phyloP scores from a whole-genome alignment of 2,113 vertebrate genomes.

The Grallaria varia region DNA sequence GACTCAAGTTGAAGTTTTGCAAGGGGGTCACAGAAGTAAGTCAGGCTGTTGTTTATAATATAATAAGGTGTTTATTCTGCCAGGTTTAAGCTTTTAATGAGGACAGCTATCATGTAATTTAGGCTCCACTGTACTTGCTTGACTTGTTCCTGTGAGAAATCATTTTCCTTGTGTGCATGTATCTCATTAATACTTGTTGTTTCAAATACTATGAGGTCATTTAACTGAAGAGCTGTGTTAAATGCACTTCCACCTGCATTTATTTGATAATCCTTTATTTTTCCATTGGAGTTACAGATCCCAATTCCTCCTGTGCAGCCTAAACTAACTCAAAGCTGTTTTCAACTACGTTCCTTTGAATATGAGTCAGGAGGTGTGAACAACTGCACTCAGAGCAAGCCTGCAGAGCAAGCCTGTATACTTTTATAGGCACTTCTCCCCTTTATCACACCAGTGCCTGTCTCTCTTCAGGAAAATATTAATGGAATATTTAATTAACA shows the following conservation, averaged over 20 bases:
- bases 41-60: neutral
- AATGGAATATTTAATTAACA: neutral
- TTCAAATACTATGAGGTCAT: neutral
- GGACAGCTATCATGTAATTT: slow-evolving; percentile 24
- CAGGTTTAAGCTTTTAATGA: slow-evolving; percentile 4
- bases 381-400: neutral
- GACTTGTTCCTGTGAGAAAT: slow-evolving; percentile 33
- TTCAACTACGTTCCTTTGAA: neutral
- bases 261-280: neutral
- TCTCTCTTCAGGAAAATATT: neutral
- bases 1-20: neutral
- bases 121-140: slow-evolving; percentile 11
- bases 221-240: neutral
- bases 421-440: neutral
- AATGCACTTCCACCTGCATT: neutral
- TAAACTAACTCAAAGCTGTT: neutral
- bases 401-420: neutral
- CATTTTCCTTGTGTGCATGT: neutral
- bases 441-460: neutral
- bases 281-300: neutral
- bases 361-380: neutral
- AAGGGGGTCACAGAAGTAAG: neutral
- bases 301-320: neutral
- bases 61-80: slow-evolving; percentile 3
- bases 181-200: slow-evolving; percentile 15